Conservation (phyloP, 2,888 invertebrate genomes). For the Ferdinandea cuprea region DNA sequence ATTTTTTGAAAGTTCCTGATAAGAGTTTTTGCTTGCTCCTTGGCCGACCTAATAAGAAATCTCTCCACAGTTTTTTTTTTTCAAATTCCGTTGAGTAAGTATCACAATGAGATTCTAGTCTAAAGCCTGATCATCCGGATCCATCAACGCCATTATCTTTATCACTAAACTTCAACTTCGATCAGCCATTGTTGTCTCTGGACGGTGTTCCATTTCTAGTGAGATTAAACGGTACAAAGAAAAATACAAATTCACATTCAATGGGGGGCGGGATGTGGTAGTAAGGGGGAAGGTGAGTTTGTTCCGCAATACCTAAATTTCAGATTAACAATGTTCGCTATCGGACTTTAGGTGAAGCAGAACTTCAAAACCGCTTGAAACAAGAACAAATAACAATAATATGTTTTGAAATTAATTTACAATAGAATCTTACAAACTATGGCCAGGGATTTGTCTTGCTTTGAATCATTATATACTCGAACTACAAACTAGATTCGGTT, state of each 20-base stretch:
- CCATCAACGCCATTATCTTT: conserved; percentile 29
- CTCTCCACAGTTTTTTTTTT: conserved; percentile 33
- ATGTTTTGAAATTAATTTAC: conserved; percentile 68
- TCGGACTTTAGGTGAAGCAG: conserved; percentile 69
- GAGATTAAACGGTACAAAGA: conserved; percentile 50
- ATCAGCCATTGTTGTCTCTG: background rate
- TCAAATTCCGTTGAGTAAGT: conserved; percentile 57
- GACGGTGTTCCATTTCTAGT: conserved; percentile 19
- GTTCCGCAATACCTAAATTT: conserved; percentile 57
- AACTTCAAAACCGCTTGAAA: conserved; percentile 60
- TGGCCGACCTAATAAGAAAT: conserved; percentile 34
- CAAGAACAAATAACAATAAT: conserved; percentile 69
- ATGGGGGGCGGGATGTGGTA: background rate
- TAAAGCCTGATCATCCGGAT: conserved; percentile 7
- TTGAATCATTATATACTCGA: conserved; percentile 50
- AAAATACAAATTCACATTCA: conserved; percentile 21
- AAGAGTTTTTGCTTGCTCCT: conserved; percentile 19
- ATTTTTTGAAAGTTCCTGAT: conserved; percentile 51
- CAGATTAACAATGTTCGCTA: conserved; percentile 61
- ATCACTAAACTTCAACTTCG: conserved; percentile 57
- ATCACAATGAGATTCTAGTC: conserved; percentile 68
- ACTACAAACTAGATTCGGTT: conserved; percentile 56
- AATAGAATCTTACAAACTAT: conserved; percentile 72
- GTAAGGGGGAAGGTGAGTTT: conserved; percentile 15
- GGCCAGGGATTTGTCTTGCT: conserved; percentile 68